A percentile compares a stretch with the other conserved stretches of the same genome.
Conservation (phyloP, 2,888 invertebrate genomes). For the Melanchra persicariae region DNA sequence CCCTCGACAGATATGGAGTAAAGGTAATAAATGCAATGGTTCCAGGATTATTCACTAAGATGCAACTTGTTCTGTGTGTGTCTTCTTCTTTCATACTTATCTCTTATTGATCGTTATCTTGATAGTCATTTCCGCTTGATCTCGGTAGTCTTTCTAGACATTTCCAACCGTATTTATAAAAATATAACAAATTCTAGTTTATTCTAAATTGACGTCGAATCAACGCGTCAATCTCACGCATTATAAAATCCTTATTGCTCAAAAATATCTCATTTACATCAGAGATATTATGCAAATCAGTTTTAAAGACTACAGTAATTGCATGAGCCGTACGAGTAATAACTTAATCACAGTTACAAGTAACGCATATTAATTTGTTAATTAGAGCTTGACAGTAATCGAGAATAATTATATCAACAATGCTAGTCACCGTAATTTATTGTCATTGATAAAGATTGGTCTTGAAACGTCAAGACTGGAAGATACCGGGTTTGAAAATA, state of each 20-base stretch:
- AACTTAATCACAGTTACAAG: slow-evolving; percentile 28
- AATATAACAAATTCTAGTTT: no score
- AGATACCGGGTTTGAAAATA: neutral
- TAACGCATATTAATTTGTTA: slow-evolving; percentile 39
- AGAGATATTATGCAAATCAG: slow-evolving; percentile 32
- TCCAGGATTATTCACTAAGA: no score
- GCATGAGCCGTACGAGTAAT: slow-evolving; percentile 23
- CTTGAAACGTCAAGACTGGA: neutral
- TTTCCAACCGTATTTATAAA: no score
- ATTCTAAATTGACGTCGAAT: no score
- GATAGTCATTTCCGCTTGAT: no score
- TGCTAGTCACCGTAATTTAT: neutral
- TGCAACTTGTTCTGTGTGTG: no score
- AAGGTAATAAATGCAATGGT: no score
- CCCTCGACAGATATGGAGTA: no score
- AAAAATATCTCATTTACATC: neutral
- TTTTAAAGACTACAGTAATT: slow-evolving; percentile 12
- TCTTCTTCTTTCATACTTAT: no score
- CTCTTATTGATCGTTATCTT: no score
- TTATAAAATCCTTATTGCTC: neutral
- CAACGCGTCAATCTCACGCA: no score
- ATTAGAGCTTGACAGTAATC: slow-evolving; percentile 48
- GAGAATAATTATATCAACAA: slow-evolving; percentile 54
- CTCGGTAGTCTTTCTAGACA: no score
- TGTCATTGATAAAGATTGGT: slow-evolving; percentile 2